These are phyloP conservation scores for Coenonympha arcania DNA, from an alignment of 2,888 invertebrate genomes.

Conservation along the genomic window DNA sequence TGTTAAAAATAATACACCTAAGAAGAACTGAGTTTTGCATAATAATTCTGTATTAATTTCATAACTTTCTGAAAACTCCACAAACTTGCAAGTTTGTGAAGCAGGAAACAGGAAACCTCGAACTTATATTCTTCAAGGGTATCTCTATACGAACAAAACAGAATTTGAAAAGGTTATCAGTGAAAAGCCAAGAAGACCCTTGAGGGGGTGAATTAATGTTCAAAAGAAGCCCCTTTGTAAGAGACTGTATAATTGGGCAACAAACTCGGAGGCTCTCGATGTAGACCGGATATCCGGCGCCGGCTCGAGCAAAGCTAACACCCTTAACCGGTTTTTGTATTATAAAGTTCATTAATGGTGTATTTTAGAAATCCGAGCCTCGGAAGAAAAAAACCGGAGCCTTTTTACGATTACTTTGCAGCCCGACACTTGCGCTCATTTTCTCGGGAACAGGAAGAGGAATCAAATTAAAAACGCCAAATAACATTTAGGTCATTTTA, in stretches of 20 bases:
- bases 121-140: not conserved
- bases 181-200: slow-evolving; percentile 20
- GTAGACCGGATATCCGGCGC: slow-evolving; percentile 50
- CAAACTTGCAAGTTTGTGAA: too few species aligned
- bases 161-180: not conserved
- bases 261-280: slow-evolving; percentile 43
- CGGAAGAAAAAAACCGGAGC: too few species aligned
- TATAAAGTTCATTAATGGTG: slow-evolving; percentile 1
- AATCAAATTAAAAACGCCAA: too few species aligned
- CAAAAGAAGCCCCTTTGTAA: slow-evolving; percentile 33
- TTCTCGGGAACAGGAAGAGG: too few species aligned
- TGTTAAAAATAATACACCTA: too few species aligned
- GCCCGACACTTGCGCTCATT: too few species aligned
- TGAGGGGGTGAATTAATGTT: slow-evolving; percentile 32
- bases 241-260: slow-evolving; percentile 50
- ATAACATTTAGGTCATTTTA: too few species aligned
- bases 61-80: too few species aligned
- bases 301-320: slow-evolving; percentile 16
- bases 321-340: slow-evolving; percentile 15
- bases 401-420: too few species aligned
- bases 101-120: not conserved
- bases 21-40: too few species aligned
- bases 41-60: too few species aligned
- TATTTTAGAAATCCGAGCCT: too few species aligned
- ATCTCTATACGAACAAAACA: not conserved